Conservation (phyloP, 2,113 vertebrate species). For the Phrynosoma platyrhinos region DNA sequence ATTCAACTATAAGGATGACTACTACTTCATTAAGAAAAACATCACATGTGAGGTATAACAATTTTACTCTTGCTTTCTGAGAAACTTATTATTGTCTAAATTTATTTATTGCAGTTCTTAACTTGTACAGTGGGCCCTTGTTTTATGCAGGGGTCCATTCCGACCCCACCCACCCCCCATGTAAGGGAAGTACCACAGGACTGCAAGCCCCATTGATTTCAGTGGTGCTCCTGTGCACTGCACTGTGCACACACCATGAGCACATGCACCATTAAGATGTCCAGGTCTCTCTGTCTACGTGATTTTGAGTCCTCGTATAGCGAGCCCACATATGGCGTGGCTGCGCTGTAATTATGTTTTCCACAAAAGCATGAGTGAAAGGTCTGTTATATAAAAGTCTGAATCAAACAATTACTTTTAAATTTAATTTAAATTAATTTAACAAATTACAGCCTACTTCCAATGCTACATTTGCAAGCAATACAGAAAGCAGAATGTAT, state of each 20-base stretch:
- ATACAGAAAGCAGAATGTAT: not conserved
- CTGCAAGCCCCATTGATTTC: no score
- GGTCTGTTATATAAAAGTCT: not conserved
- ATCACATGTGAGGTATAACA: constrained; percentile 83
- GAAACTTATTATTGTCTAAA: not conserved
- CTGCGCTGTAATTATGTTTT: not conserved
- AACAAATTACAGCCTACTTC: not conserved
- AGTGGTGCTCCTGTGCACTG: no score
- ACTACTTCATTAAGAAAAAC: constrained; percentile 87
- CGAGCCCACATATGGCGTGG: not conserved
- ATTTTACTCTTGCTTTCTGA: not conserved
- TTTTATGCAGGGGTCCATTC: no score
- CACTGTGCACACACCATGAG: no score
- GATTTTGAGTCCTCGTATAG: no score
- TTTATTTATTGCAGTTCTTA: not conserved
- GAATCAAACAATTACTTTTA: not conserved
- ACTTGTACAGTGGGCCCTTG: not conserved
- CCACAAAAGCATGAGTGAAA: not conserved
- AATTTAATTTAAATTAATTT: not conserved
- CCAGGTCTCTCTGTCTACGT: no score
- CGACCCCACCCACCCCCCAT: no score
- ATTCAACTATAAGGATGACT: constrained; percentile 87
- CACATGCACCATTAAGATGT: no score
- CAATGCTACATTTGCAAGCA: not conserved
- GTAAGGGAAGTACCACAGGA: no score